phyloP scores from a whole-genome alignment of 2,888 invertebrate species.

The Galerucella calmariensis region DNA sequence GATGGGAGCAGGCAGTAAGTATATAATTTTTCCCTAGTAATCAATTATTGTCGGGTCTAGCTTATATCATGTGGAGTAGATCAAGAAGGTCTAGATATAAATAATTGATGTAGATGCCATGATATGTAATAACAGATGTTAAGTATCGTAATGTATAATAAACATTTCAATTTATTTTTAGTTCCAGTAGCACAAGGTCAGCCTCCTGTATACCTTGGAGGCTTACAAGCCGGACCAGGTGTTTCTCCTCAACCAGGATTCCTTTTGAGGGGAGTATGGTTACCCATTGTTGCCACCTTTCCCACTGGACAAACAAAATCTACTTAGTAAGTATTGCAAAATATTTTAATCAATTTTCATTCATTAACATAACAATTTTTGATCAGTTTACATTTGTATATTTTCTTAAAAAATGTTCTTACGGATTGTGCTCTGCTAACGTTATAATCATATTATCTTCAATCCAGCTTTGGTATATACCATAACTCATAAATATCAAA shows the following conservation, averaged over 20 bases:
- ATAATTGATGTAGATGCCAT: too few species aligned
- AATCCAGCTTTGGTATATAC: too few species aligned
- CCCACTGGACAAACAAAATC: slow-evolving; percentile 88
- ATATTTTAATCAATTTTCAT: neutral
- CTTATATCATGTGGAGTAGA: too few species aligned
- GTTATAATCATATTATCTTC: too few species aligned
- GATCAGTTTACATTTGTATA: too few species aligned
- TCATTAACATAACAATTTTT: neutral
- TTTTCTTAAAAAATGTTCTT: too few species aligned
- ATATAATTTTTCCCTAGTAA: slow-evolving; percentile 9
- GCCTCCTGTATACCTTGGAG: slow-evolving; percentile 73
- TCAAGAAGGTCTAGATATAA: too few species aligned
- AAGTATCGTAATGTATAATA: neutral
- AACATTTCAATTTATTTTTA: slow-evolving; percentile 40
- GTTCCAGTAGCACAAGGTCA: slow-evolving; percentile 69
- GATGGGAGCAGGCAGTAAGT: slow-evolving; percentile 64
- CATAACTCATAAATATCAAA: too few species aligned
- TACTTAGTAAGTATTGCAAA: slow-evolving; percentile 80
- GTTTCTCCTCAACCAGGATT: slow-evolving; percentile 91
- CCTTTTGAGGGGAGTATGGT: slow-evolving; percentile 91
- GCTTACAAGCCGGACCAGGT: slow-evolving; percentile 78
- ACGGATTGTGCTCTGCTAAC: too few species aligned
- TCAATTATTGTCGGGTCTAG: neutral
- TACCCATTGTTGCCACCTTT: slow-evolving; percentile 88
- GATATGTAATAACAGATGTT: too few species aligned